Conservation (phyloP, 1,140 invertebrate genomes). For the Rhagoletis pomonella region DNA sequence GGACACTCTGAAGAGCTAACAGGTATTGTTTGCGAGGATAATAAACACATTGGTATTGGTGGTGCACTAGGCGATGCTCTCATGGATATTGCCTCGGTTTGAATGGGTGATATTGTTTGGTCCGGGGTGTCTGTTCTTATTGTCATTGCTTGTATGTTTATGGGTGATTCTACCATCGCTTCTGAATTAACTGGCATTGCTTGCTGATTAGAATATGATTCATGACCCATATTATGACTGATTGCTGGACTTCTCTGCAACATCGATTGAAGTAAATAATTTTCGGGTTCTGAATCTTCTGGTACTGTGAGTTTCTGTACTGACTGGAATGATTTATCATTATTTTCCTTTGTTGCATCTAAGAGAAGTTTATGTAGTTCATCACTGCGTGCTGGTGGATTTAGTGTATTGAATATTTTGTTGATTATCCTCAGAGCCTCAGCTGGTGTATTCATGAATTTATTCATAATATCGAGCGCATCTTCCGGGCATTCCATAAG, state of each 20-base stretch:
- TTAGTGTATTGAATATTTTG: slow-evolving; percentile 69
- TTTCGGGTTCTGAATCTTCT: not conserved
- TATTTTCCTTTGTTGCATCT: not conserved
- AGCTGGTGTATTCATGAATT: slow-evolving; percentile 73
- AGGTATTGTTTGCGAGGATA: slow-evolving; percentile 13
- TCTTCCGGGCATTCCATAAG: slow-evolving; percentile 72
- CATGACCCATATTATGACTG: not conserved
- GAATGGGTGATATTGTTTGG: slow-evolving; percentile 13
- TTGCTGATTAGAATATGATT: not conserved
- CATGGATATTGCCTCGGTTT: not conserved
- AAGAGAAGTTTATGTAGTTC: slow-evolving; percentile 4
- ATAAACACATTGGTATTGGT: not conserved
- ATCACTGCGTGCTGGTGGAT: slow-evolving; percentile 57
- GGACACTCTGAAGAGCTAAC: slow-evolving; percentile 9
- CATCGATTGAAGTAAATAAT: slow-evolving; percentile 16
- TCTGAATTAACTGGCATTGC: not conserved
- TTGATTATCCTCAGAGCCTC: slow-evolving; percentile 71
- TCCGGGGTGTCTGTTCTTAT: slow-evolving; percentile 31
- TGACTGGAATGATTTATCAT: not conserved
- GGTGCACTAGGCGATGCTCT: not conserved
- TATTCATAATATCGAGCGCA: slow-evolving; percentile 72
- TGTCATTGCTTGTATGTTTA: slow-evolving; percentile 16
- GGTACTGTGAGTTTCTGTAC: not conserved
- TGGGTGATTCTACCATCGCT: not conserved
- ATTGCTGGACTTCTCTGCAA: slow-evolving; percentile 6